Evolutionary conservation across 2,888 invertebrate genomes (phyloP).

Genomic region (Nephrotoma guestfalica): DNA sequence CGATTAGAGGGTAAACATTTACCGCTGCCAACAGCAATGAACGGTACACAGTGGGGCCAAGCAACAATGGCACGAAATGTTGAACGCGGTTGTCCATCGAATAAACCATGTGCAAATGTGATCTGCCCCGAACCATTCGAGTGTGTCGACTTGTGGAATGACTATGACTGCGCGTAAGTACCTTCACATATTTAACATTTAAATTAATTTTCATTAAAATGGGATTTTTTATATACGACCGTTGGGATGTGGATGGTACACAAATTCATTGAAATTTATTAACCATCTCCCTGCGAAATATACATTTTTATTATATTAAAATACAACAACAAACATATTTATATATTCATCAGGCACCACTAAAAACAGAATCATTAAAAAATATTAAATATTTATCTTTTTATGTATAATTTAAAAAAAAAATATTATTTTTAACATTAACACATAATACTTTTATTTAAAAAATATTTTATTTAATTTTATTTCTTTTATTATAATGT

Average conservation of each 20-base stretch:
- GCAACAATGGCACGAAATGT: slow-evolving; percentile 87
- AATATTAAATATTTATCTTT: not conserved
- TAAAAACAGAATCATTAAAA: not conserved
- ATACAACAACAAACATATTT: not conserved
- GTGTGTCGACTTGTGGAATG: slow-evolving; percentile 95
- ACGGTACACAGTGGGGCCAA: slow-evolving; percentile 91
- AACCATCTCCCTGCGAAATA: not conserved
- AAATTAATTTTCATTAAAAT: not conserved
- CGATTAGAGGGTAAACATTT: slow-evolving; percentile 89
- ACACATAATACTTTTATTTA: not conserved
- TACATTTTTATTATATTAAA: not conserved
- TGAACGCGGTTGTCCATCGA: slow-evolving; percentile 84
- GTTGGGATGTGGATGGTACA: not conserved
- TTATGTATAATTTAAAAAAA: not conserved
- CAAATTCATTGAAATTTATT: not conserved
- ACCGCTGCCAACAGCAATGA: slow-evolving; percentile 87
- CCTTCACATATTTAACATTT: slow-evolving; percentile 7
- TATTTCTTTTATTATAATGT: not conserved
- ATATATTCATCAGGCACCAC: not conserved
- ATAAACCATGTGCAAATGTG: slow-evolving; percentile 88
- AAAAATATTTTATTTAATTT: not conserved
- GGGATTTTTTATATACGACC: not conserved
- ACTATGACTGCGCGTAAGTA: slow-evolving; percentile 96
- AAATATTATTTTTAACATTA: not conserved
- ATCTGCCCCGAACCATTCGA: slow-evolving; percentile 88